Evolutionary conservation across 2,797 vertebrate species (phyloP), one percentile per base, ranked within the genome.

Genomic region (Microctenopoma steveboyesi): DNA sequence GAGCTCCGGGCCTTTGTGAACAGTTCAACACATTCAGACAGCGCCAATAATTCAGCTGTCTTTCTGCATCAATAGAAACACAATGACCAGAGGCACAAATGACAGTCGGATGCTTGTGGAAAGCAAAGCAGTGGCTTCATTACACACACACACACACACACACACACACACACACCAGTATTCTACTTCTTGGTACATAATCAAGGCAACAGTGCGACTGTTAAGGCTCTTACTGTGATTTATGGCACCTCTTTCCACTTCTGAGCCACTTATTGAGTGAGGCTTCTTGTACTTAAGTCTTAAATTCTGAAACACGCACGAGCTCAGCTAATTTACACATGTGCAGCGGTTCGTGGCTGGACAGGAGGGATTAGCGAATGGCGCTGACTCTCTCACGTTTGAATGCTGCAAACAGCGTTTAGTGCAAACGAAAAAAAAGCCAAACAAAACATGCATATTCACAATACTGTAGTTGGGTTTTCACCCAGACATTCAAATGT

Each of bases 151-250:
- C 18, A 18, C 18, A 22, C 22, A 22, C 22, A 22, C 22, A 22
- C 22, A 22, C 22, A 22, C 22, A 22, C 22, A 84, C 78, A 84
- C 53, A 63, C 54, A 58, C 35, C 30, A 2, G 63, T 63, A 78
- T 47, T 46, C 72, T 63, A 82, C 82, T 53, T 50, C 79, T 54
- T 18, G 64, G 70, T 64, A 64, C 78, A 86, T 82, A 88, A 88
- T 88, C 79, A 88, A 84, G 84, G 71, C 76, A 57, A 68, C 78
- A 33, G 79, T 46, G 67, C 42, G 37, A 75, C 78, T 49, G 76
- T 69, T 79, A n/a, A 43, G 60, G 75, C 70, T 69, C 72, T 80
- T 81, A 80, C 58, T 73, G 83, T 86, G 88, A 91, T 86, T 89
- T 86, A 88, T 86, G 82, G 73, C 52, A 9, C 69, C 5, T 0